Conservation (phyloP, 2,113 vertebrate genomes). For the Junco hyemalis region DNA sequence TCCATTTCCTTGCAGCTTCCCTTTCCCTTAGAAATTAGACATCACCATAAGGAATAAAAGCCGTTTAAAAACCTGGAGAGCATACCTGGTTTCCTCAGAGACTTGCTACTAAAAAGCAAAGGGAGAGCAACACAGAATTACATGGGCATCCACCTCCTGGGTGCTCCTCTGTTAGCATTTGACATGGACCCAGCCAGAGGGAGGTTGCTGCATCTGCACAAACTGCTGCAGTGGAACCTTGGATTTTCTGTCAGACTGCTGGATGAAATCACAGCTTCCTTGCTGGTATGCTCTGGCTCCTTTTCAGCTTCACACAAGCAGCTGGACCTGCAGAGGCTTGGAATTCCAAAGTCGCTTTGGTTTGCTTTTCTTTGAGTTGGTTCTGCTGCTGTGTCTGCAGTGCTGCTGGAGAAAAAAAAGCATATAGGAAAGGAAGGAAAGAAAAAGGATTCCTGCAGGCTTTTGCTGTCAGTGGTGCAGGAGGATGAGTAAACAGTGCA, state of each 20-base stretch:
- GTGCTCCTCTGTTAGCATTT: background rate
- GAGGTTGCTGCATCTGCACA: constrained; percentile 15
- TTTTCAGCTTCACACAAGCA: constrained; percentile 42
- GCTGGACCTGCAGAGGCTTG: background rate
- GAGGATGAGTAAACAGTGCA: background rate
- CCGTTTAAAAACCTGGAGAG: background rate
- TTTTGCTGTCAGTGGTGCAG: constrained; percentile 6
- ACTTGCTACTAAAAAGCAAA: background rate
- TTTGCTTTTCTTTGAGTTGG: background rate
- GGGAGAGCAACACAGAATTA: background rate
- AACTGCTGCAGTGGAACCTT: constrained; percentile 19
- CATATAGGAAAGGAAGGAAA: background rate
- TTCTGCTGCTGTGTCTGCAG: background rate
- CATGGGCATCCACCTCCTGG: background rate
- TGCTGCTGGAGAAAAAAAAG: background rate
- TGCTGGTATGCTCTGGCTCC: constrained; percentile 44
- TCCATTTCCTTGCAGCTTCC: background rate
- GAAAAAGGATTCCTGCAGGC: background rate
- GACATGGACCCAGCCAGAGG: background rate
- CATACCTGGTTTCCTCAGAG: constrained; percentile 36
- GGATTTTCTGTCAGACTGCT: background rate
- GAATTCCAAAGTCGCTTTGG: background rate
- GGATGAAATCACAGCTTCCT: constrained; percentile 22
- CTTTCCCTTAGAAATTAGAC: background rate
- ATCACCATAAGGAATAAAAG: background rate